Conservation (phyloP, 2,113 vertebrate species). For the Xenopus laevis region DNA sequence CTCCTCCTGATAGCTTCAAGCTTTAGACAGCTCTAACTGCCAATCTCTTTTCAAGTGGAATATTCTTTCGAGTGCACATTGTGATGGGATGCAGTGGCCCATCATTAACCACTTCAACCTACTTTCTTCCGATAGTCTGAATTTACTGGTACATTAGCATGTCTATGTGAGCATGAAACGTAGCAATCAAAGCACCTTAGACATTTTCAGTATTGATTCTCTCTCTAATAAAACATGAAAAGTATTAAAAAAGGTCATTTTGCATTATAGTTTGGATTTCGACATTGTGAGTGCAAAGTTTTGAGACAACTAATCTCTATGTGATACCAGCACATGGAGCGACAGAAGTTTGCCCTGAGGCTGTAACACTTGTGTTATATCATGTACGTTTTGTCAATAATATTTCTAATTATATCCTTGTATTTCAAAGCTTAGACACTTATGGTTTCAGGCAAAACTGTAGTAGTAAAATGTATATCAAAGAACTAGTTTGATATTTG, state of each 20-base stretch:
- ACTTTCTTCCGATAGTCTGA: not conserved
- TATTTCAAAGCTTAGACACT: no score
- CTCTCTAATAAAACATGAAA: not conserved
- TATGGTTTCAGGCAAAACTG: no score
- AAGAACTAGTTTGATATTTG: no score
- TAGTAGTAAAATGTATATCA: no score
- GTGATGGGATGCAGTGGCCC: not conserved
- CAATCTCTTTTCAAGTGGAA: conserved; percentile 1
- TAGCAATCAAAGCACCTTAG: not conserved
- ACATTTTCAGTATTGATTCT: not conserved
- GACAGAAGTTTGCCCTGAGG: no score
- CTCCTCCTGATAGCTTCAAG: not conserved
- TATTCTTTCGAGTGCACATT: not conserved
- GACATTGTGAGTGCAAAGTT: no score
- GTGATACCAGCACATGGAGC: no score
- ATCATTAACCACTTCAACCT: conserved; percentile 8
- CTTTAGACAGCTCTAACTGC: not conserved
- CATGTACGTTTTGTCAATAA: no score
- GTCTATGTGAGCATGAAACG: not conserved
- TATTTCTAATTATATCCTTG: no score
- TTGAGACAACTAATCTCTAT: no score
- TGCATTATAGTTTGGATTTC: not conserved
- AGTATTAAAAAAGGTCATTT: not conserved
- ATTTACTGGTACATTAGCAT: not conserved
- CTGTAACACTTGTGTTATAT: no score